Conservation (phyloP, 2,888 invertebrate species). For the Papilio elwesi region DNA sequence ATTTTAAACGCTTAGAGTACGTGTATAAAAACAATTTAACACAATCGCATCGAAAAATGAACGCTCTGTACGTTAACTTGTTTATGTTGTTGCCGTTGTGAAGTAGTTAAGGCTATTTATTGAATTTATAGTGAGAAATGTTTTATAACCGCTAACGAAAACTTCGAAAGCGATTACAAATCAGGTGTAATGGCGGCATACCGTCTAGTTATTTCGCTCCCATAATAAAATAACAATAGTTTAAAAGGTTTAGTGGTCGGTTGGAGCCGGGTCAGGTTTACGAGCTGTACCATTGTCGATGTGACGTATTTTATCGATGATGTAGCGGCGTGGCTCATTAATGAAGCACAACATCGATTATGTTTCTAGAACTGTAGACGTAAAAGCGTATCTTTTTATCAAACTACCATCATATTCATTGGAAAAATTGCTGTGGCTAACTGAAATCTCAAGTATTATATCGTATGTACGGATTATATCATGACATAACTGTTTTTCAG, state of each 20-base stretch:
- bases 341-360: conserved; percentile 5
- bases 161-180: conserved; percentile 29
- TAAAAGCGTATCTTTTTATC: not conserved
- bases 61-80: not conserved
- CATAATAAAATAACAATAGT: conserved; percentile 32
- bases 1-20: not conserved
- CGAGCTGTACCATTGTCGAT: conserved; percentile 8
- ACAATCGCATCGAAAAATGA: not conserved
- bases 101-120: conserved; percentile 21
- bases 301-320: conserved; percentile 28
- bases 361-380: conserved; percentile 8
- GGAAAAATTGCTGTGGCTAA: no score
- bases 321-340: conserved; percentile 19
- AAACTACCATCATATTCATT: not conserved
- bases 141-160: conserved; percentile 5
- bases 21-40: conserved; percentile 5
- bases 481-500: no score
- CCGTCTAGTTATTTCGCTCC: conserved; percentile 17
- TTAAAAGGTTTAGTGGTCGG: conserved; percentile 5
- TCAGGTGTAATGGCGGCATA: conserved; percentile 24
- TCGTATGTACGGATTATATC: no score
- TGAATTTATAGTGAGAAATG: not conserved
- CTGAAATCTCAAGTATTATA: no score
- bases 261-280: conserved; percentile 7
- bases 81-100: conserved; percentile 23